Evolutionary conservation across 2,888 invertebrate genomes (phyloP), one percentile per base, ranked within the genome.

Genomic region (Eristalis arbustorum): DNA sequence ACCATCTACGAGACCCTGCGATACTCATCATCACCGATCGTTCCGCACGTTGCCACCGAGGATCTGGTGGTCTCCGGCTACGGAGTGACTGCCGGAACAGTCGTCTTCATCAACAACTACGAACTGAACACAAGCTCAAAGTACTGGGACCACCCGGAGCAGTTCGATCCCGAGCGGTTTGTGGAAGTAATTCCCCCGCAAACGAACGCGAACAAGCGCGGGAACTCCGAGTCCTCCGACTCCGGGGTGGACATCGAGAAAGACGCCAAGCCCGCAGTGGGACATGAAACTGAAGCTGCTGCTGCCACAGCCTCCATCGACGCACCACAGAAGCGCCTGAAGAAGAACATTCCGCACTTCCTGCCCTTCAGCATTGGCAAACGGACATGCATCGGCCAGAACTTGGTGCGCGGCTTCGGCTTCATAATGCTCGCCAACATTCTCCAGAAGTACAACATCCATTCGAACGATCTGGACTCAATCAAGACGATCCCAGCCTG

Each of bases 321-420:
- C 64, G 92, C 18, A 68, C 91, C 91, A 42, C 90, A 93, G 0
- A 89, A 92, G 0, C 91, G 93, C 0, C 93, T 95, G 0, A 94
- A 91, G 88, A 94, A 93, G 88, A 95, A 94, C 89, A 94, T 95
- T 11, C 94, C 96, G 0, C 95, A 96, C 90, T 97, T 97, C 90
- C 93, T 97, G 13, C 97, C 97, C 0, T 98, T 97, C 92, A 96
- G 97, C 90, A 96, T 96, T 61, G 97, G 97, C 8, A 97, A 96
- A 90, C 93, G 97, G n/a, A 96, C 97, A 0, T 97, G 97, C 90
- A 96, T 97, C 79, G 97, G 97, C 0, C 97, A 97, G 90, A 95
- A 96, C 56, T 92, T 98, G 64, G 96, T 97, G 0, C 95, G 96
- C 18, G 95, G 96, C 1, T 96, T 96, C 93, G 95, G 95, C 66